Evolutionary conservation across 1,140 invertebrate species (phyloP).

Genomic region (Ectropis grisescens): DNA sequence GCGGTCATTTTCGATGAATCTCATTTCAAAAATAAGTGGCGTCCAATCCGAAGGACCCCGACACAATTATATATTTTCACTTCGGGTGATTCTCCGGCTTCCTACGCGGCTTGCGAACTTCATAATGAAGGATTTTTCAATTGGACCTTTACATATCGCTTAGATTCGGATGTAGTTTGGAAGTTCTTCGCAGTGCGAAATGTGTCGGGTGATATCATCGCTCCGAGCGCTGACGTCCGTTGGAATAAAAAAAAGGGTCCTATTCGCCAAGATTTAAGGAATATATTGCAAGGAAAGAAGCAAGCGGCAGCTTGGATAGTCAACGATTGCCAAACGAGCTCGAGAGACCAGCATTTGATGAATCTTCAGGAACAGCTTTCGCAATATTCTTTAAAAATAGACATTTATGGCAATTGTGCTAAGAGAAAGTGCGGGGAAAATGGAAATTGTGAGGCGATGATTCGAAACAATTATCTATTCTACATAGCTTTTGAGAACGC

Average conservation of each 20-base stretch:
- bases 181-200: conserved; percentile 53
- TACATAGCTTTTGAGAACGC: conserved; percentile 80
- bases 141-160: conserved; percentile 75
- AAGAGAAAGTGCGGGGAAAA: conserved; percentile 40
- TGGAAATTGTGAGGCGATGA: too few relatives aligned
- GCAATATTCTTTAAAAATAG: conserved; percentile 57
- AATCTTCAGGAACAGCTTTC: conserved; percentile 72
- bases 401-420: conserved; percentile 75
- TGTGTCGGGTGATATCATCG: conserved; percentile 25
- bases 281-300: conserved; percentile 37
- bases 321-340: conserved; percentile 72
- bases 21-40: too few relatives aligned
- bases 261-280: conserved; percentile 18
- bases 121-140: conserved; percentile 67
- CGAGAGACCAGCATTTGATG: conserved; percentile 71
- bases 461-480: conserved; percentile 77
- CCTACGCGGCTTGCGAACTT: conserved; percentile 26
- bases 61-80: conserved; percentile 53
- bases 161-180: conserved; percentile 75
- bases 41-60: background rate
- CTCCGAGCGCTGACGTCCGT: conserved; percentile 20
- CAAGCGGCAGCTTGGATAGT: conserved; percentile 74
- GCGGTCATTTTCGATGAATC: conserved; percentile 40
- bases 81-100: conserved; percentile 26
- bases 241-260: conserved; percentile 24